phyloP scores from a whole-genome alignment of 2,888 invertebrate species.

The Neuroscelio doddi region DNA sequence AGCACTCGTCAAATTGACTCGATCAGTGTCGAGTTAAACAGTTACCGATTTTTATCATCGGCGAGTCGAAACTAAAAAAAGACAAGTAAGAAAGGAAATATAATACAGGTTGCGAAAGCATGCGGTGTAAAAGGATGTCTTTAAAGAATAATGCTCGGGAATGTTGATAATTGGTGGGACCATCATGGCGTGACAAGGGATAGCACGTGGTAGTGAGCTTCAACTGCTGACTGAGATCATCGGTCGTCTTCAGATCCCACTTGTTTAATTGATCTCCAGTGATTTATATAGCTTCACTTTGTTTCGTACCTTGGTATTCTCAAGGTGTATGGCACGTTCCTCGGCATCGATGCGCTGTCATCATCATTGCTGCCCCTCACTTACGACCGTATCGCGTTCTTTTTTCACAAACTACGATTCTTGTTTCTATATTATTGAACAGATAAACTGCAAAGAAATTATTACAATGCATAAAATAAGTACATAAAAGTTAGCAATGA shows the following conservation, averaged over 20 bases:
- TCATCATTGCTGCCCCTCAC: constrained; percentile 16
- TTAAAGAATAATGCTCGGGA: constrained; percentile 62
- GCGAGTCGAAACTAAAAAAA: constrained; percentile 15
- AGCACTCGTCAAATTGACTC: constrained; percentile 25
- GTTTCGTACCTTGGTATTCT: constrained; percentile 11
- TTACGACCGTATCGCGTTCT: background rate
- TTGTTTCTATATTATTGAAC: background rate
- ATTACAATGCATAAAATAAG: no score
- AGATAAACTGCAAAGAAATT: background rate
- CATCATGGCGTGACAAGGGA: constrained; percentile 52
- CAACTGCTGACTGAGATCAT: constrained; percentile 59
- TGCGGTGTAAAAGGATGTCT: constrained; percentile 43
- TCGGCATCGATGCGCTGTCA: constrained; percentile 26
- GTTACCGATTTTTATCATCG: constrained; percentile 32
- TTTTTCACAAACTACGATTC: background rate
- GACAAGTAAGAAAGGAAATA: constrained; percentile 21
- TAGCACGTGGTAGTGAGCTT: constrained; percentile 54
- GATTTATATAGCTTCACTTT: constrained; percentile 59
- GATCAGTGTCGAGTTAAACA: constrained; percentile 27
- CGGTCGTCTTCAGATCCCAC: constrained; percentile 60
- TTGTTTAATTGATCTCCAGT: constrained; percentile 68
- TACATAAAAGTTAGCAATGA: no score
- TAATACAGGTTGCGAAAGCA: constrained; percentile 55
- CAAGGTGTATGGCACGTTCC: constrained; percentile 27
- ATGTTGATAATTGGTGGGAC: constrained; percentile 66